phyloP scores from a whole-genome alignment of 1,140 invertebrate species.

The Notospermus geniculatus region DNA sequence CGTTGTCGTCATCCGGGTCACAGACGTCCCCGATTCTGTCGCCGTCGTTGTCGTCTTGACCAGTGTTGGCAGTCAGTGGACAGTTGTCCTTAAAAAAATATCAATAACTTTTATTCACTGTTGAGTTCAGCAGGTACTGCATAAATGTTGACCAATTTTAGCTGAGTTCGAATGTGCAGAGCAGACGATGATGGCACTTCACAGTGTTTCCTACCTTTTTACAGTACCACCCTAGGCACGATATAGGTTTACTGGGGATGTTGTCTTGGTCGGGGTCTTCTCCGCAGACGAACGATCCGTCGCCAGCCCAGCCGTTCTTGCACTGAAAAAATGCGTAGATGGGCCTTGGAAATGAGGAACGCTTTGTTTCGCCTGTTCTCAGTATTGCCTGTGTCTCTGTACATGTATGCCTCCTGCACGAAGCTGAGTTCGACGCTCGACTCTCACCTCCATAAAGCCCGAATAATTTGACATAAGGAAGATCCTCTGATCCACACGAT shows the following conservation, averaged over 20 bases:
- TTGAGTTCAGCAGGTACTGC: not conserved
- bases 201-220: not conserved
- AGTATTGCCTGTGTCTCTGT: too few relatives aligned
- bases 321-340: slow-evolving; percentile 21
- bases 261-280: slow-evolving; percentile 28
- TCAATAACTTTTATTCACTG: not conserved
- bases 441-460: too few relatives aligned
- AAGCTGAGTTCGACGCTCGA: too few relatives aligned
- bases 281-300: slow-evolving; percentile 23
- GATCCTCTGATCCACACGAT: too few relatives aligned
- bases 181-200: slow-evolving; percentile 5
- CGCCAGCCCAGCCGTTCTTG: slow-evolving; percentile 23
- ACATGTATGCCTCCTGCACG: too few relatives aligned
- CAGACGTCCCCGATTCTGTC: slow-evolving; percentile 32
- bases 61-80: slow-evolving; percentile 24
- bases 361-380: too few relatives aligned
- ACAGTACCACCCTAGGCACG: slow-evolving; percentile 19
- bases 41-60: slow-evolving; percentile 32
- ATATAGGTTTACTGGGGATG: slow-evolving; percentile 17
- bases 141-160: slow-evolving; percentile 23
- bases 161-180: too few relatives aligned
- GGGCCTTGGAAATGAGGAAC: too few relatives aligned
- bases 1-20: slow-evolving; percentile 39
- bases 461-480: too few relatives aligned
- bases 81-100: slow-evolving; percentile 29